phyloP scores from a whole-genome alignment of 2,113 vertebrate genomes.

The Datnioides undecimradiatus region DNA sequence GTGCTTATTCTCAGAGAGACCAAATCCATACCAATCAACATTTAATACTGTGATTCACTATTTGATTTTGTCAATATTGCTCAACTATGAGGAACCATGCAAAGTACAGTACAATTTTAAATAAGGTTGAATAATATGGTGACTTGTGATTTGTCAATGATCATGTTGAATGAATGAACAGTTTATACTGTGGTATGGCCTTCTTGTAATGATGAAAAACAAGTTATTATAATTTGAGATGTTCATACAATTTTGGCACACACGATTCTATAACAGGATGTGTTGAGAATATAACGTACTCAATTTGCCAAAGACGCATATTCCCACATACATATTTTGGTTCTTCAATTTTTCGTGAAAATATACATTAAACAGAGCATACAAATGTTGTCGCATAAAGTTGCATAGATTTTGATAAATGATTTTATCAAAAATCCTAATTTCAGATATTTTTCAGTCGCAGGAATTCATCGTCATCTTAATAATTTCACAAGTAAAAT shows the following conservation, averaged over 20 bases:
- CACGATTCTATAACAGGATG: background rate
- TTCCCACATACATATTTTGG: background rate
- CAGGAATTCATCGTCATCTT: background rate
- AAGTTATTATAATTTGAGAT: background rate
- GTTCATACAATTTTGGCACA: background rate
- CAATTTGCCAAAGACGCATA: background rate
- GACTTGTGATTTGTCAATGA: background rate
- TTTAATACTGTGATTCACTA: background rate
- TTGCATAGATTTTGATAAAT: background rate
- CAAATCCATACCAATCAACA: no score
- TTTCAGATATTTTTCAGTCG: background rate
- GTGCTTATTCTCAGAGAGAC: no score
- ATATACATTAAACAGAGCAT: background rate
- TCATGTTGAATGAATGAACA: no score
- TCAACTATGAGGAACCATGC: background rate
- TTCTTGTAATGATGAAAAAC: background rate
- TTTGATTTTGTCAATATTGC: background rate
- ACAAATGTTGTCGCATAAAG: background rate
- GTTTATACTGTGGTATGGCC: background rate
- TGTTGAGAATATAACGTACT: background rate
- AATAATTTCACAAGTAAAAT: background rate
- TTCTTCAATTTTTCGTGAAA: background rate
- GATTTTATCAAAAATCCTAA: no score
- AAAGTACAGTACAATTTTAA: background rate
- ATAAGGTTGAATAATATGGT: background rate